A percentile compares a stretch with the other conserved stretches of the same genome.
Evolutionary conservation across 2,888 invertebrate species (phyloP).

Genomic region (Congeria kusceri): DNA sequence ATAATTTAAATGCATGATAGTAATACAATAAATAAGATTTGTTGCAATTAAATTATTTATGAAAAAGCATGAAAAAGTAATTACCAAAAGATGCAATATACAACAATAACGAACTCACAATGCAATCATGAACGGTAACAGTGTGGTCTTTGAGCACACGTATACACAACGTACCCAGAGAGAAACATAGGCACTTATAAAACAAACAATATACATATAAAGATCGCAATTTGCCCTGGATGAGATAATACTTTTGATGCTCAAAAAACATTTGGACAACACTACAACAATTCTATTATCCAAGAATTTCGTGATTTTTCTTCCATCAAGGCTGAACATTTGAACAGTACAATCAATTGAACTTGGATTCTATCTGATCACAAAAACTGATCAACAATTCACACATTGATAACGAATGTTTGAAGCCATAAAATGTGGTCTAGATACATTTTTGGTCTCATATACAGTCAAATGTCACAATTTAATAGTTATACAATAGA

Average conservation of each 20-base stretch:
- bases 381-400: no score
- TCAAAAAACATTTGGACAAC: no score
- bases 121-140: constrained; percentile 34
- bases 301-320: neutral
- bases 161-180: constrained; percentile 13
- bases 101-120: constrained; percentile 8
- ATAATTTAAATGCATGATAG: constrained; percentile 55
- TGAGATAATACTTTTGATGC: neutral
- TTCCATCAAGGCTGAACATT: neutral
- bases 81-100: neutral
- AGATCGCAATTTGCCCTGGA: constrained; percentile 41
- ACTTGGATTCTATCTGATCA: no score
- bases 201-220: neutral
- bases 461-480: no score
- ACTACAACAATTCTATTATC: no score
- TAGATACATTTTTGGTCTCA: no score
- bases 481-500: neutral
- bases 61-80: constrained; percentile 46
- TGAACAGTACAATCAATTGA: no score
- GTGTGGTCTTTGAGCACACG: constrained; percentile 30
- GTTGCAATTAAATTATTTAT: constrained; percentile 48
- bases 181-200: constrained; percentile 6
- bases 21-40: constrained; percentile 56
- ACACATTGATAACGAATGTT: no score
- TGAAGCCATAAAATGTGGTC: no score